These are phyloP conservation scores for Melozone crissalis DNA, from an alignment of 2,113 vertebrate genomes.

Conservation along the genomic window DNA sequence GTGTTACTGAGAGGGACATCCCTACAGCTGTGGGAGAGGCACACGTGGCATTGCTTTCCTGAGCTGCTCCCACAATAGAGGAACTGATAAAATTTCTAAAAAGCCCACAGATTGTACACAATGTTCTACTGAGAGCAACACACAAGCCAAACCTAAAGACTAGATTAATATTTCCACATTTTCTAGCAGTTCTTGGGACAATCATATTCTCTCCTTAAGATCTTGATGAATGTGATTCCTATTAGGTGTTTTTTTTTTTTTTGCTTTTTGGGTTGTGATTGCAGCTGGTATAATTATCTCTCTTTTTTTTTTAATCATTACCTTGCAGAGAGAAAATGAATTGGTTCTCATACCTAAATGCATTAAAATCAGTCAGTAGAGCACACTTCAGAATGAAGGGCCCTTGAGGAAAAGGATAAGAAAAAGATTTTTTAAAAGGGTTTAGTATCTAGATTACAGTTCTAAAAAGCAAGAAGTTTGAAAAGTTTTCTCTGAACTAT, in stretches of 20 bases:
- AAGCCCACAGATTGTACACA: not conserved
- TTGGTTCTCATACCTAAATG: not conserved
- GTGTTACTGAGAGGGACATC: not conserved
- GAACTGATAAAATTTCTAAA: not conserved
- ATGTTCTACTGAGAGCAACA: not conserved
- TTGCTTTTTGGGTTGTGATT: not conserved
- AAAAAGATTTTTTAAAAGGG: fast-evolving
- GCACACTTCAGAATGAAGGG: not conserved
- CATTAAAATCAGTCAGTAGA: not conserved
- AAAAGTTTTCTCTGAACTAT: not conserved
- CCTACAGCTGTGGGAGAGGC: not conserved
- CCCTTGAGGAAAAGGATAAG: not conserved
- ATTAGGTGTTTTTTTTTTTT: not conserved
- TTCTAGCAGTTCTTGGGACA: not conserved
- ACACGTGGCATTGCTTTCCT: fast-evolving
- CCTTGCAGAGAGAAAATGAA: not conserved
- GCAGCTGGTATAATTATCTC: not conserved
- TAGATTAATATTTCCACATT: not conserved
- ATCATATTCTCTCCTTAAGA: not conserved
- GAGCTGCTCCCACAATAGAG: not conserved
- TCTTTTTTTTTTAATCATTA: not conserved
- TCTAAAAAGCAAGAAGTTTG: not conserved
- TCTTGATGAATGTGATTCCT: not conserved
- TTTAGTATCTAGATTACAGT: not conserved
- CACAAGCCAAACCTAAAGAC: not conserved